Percentiles rank a stretch among this genome's conserved stretches.
These are phyloP conservation scores for Epizoanthus ramosus DNA, from an alignment of 92 coral and sea anemone species.

Conservation along the genomic window DNA sequence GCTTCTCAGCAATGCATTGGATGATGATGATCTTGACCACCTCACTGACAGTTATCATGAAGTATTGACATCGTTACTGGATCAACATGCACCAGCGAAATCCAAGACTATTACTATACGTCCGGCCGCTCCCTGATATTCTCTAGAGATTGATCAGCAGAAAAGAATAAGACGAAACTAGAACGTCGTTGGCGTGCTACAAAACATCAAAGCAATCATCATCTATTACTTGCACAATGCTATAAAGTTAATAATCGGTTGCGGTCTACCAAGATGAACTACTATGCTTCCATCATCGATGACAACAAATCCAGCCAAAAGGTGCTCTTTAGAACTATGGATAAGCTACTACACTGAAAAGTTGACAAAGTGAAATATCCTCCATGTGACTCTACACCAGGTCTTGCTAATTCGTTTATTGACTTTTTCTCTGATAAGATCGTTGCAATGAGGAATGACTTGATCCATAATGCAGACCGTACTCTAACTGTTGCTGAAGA, in stretches of 20 bases:
- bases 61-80: slow-evolving; percentile 9
- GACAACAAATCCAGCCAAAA: slow-evolving; percentile 26
- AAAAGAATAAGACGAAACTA: background rate
- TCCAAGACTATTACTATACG: slow-evolving; percentile 7
- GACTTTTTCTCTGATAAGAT: background rate
- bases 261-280: slow-evolving; percentile 8
- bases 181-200: slow-evolving; percentile 39
- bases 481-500: no score
- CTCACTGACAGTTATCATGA: slow-evolving; percentile 15
- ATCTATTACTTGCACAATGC: slow-evolving; percentile 27
- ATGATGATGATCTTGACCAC: slow-evolving; percentile 4
- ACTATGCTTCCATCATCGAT: slow-evolving; percentile 9
- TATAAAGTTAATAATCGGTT: background rate
- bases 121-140: slow-evolving; percentile 30
- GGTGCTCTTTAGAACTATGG: slow-evolving; percentile 36
- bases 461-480: no score
- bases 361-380: slow-evolving; percentile 13
- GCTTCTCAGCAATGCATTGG: background rate
- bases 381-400: slow-evolving; percentile 8
- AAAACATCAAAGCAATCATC: slow-evolving; percentile 16
- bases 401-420: background rate
- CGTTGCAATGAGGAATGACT: no score
- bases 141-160: slow-evolving; percentile 4
- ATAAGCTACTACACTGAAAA: slow-evolving; percentile 19
- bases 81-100: slow-evolving; percentile 8